Evolutionary conservation across 2,888 invertebrate genomes (phyloP).

Genomic region (Sabatieria punctata): DNA sequence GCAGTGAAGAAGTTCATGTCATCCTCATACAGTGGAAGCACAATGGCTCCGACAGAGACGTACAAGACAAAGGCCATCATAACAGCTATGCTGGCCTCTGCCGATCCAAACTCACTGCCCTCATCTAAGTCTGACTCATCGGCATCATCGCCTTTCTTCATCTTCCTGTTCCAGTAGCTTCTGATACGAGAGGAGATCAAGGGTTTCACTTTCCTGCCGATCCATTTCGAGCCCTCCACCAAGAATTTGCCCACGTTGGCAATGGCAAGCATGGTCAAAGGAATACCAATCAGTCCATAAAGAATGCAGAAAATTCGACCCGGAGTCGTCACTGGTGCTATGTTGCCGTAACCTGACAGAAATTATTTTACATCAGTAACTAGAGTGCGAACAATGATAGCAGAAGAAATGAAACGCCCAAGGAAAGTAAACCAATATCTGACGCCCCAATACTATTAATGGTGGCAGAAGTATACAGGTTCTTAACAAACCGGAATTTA

Average conservation of each 20-base stretch:
- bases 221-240: too few species aligned
- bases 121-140: too few species aligned
- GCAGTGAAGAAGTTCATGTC: slow-evolving; percentile 1
- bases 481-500: too few species aligned
- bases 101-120: too few species aligned
- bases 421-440: not conserved
- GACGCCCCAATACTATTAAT: too few species aligned
- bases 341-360: slow-evolving; percentile 1
- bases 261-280: not conserved
- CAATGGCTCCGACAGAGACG: not conserved
- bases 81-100: not conserved
- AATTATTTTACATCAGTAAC: not conserved
- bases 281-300: slow-evolving; percentile 1
- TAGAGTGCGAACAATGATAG: not conserved
- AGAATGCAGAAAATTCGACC: not conserved
- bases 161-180: not conserved
- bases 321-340: not conserved
- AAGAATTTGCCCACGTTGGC: slow-evolving; percentile 2
- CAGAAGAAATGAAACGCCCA: too few species aligned
- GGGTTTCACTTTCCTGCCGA: too few species aligned
- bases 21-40: not conserved
- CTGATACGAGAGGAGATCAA: too few species aligned
- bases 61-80: not conserved
- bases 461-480: too few species aligned
- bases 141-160: slow-evolving; percentile 3